Base-by-base conservation (phyloP, 1,140 invertebrate genomes). In the Drosophila gunungcola region DNA sequence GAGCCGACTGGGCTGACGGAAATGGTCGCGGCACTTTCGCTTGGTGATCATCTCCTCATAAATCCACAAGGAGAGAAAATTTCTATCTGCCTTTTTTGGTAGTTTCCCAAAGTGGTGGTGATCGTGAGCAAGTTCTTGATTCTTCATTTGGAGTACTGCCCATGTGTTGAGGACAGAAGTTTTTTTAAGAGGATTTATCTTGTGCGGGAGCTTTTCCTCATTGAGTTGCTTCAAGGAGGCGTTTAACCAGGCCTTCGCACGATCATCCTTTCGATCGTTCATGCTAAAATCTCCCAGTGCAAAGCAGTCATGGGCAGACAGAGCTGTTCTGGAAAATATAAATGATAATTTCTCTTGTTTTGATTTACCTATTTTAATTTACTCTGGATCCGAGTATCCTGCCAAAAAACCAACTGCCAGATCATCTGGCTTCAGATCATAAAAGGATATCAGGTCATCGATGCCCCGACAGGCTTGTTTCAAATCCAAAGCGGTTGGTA, bases 1-100 rank as follows among this genome's bases (percentile, higher is more conserved):
- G 7, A 98, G 93, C 55, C 94, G 36, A 9, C 6, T 64, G 5
- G 57, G 48, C 13, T 9, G 25, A 4, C 6, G 38, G 9, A 32
- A 29, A 0, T 7, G 13, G 5, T 34, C 49, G 12, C 3, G 11
- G n/a, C 72, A 78, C 11, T 13, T 16, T 5, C 13, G 21, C 13
- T 39, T 21, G 1, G 34, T 13, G 12, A 3, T 3, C 4, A 72
- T 16, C 32, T 27, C 13, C 0, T 1, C 10, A 4, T 49, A 7
- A 34, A 49, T 32, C 29, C 29, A 32, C 6, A 6, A 2, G 29
- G 29, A 32, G 29, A 51, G 34, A 36, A 10, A 0, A 9, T n/a
- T 0, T 13, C 4, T 10, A 13, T 3, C 4, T 25, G 42, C 4
- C 32, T 5, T 16, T 13, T 34, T 13, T 13, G 29, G 48, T 12